Percentiles rank a stretch among this genome's conserved stretches.
Conservation (phyloP, 1,140 invertebrate species). For the Sarcophaga peregrina region DNA sequence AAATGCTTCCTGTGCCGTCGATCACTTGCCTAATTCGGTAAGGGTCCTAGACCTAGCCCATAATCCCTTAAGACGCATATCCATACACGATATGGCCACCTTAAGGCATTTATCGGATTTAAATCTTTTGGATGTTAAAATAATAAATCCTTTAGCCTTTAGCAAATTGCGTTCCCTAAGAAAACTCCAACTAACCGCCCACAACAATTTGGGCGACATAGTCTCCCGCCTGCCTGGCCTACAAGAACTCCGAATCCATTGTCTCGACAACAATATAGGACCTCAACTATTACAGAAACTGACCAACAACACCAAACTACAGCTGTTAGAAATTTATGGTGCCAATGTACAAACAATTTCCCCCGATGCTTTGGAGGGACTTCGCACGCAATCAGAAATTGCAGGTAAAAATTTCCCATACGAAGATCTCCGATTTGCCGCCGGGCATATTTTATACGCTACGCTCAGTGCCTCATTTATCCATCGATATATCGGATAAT, state of each 20-base stretch:
- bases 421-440: slow-evolving; percentile 79
- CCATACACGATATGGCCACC: slow-evolving; percentile 57
- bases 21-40: slow-evolving; percentile 61
- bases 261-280: slow-evolving; percentile 77
- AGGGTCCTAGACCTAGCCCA: slow-evolving; percentile 61
- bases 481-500: slow-evolving; percentile 84
- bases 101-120: slow-evolving; percentile 61
- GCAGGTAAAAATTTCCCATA: slow-evolving; percentile 79
- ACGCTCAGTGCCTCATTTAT: slow-evolving; percentile 81
- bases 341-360: slow-evolving; percentile 75
- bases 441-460: slow-evolving; percentile 81
- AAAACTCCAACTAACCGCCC: slow-evolving; percentile 61
- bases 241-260: slow-evolving; percentile 75
- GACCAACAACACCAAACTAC: slow-evolving; percentile 79
- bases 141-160: slow-evolving; percentile 59
- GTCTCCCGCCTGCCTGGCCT: slow-evolving; percentile 68
- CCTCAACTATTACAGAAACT: slow-evolving; percentile 76
- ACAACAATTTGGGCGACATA: slow-evolving; percentile 61
- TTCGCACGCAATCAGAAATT: slow-evolving; percentile 75
- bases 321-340: slow-evolving; percentile 83
- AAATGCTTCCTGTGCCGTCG: slow-evolving; percentile 61
- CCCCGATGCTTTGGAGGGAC: slow-evolving; percentile 76
- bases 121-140: slow-evolving; percentile 62
- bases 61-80: slow-evolving; percentile 61
- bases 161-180: slow-evolving; percentile 67